Base-by-base conservation (phyloP, 2,888 invertebrate species). In the Gnatocerus cornutus region DNA sequence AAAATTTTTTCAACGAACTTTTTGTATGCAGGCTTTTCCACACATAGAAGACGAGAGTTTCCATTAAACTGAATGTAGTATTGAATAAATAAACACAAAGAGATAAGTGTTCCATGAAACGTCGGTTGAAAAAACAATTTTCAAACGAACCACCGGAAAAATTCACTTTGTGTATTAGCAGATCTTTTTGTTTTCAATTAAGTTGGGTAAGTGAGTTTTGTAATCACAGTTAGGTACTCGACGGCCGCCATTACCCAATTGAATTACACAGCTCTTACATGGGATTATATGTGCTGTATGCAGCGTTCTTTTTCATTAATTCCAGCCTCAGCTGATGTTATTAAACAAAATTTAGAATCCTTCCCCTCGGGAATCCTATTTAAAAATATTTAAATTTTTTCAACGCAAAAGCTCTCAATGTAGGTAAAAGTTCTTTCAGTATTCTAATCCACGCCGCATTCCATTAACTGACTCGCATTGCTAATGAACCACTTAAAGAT, bases 391-490 rank as follows among this genome's bases (percentile, higher is more conserved):
- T 53, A 64, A 59, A 61, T 67, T 56, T 63, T 65, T 67, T 59
- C 53, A 29, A 16, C 37, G 27, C 29, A 43, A 41, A 37, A 27
- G 56, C 50, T 39, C 46, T 43, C 43, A 21, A 53, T 50, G 52
- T 58, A 68, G 63, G 58, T 63, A 68, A 59, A 50, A 70, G 55
- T 63, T 67, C 59, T 39, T 68, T 71, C 55, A 39, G 71, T 55
- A 72, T 72, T 72, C 68, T 71, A 68, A 72, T 71, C 71, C 68
- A 68, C 48, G 63, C 68, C 73, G 63, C 71, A 69, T 76, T 77
- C 78, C 77, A 78, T 79, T 78, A 78, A 74, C 74, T 72, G 75
- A 75, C 77, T 77, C 76, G 79, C 78, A 79, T 78, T 76, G 76
- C 79, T 78, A 79, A 79, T 79, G 79, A 79, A 76, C 76, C 77